These are phyloP conservation scores for Drosophila tristis DNA, from an alignment of 1,140 invertebrate species.

Conservation along the genomic window DNA sequence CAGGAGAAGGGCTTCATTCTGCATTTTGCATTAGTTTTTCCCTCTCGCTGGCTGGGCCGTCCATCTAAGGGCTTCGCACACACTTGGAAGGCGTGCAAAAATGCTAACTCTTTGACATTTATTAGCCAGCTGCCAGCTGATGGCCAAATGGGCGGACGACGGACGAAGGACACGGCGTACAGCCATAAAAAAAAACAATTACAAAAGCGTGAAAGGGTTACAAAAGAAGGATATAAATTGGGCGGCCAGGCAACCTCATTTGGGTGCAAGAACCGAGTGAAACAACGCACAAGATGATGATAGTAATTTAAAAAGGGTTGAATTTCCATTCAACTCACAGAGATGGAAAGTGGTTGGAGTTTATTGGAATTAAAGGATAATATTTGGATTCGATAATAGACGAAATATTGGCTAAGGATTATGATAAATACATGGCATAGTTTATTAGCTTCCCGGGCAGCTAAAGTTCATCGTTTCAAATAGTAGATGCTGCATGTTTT, in stretches of 20 bases:
- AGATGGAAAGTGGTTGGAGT: neutral
- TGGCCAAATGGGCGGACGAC: conserved; percentile 34
- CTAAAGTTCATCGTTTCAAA: too few species aligned
- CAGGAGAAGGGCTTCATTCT: conserved; percentile 12
- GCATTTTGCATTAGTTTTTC: conserved; percentile 42
- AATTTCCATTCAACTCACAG: neutral
- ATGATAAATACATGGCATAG: too few species aligned
- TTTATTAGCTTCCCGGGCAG: too few species aligned
- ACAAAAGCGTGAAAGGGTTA: conserved; percentile 45
- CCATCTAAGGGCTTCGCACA: conserved; percentile 55
- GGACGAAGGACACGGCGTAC: conserved; percentile 36
- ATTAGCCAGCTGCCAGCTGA: conserved; percentile 69
- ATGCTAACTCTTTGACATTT: conserved; percentile 80
- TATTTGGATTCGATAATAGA: too few species aligned
- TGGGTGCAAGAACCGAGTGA: conserved; percentile 3
- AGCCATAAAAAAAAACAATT: conserved; percentile 63
- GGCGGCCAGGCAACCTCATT: neutral
- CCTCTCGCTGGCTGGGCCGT: conserved; percentile 23
- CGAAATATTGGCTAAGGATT: too few species aligned
- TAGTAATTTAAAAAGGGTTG: conserved; percentile 26
- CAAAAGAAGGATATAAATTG: conserved; percentile 28
- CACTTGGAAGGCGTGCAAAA: conserved; percentile 65
- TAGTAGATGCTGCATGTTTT: too few species aligned
- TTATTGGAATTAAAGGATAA: too few species aligned
- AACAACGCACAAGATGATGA: conserved; percentile 27